Percentiles rank a stretch among this genome's conserved stretches.
Evolutionary conservation across 2,113 vertebrate genomes (phyloP).

Genomic region (Triplophysa siluroides): DNA sequence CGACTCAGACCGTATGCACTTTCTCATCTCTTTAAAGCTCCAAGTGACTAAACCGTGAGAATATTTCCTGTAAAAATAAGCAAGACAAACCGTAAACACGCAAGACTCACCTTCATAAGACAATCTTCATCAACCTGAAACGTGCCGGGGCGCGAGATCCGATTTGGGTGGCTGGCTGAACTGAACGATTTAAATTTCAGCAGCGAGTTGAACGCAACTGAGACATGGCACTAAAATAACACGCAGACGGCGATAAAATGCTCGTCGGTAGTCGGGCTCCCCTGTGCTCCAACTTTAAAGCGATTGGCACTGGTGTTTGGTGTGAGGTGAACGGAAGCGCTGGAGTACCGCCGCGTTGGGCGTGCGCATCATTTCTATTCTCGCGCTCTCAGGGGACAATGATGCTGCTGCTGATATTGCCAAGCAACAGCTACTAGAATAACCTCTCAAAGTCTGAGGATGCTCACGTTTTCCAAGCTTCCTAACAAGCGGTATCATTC

Average conservation of each 20-base stretch:
- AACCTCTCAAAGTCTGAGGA: conserved; percentile 18
- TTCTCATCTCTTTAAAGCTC: conserved; percentile 3
- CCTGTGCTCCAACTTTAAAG: conserved; percentile 29
- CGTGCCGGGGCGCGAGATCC: conserved; percentile 17
- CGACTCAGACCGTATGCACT: background rate
- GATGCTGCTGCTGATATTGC: conserved; percentile 51
- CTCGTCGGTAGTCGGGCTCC: background rate
- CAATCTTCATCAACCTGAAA: conserved; percentile 49
- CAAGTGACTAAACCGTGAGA: background rate
- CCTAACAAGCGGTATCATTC: background rate
- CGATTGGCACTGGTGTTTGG: background rate
- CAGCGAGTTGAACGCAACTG: conserved; percentile 19
- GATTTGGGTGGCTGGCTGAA: background rate
- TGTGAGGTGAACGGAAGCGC: background rate
- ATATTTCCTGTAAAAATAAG: background rate
- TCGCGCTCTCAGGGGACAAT: conserved; percentile 49
- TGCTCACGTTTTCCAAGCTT: conserved; percentile 22
- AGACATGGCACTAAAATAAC: conserved; percentile 18
- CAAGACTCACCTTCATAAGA: conserved; percentile 50
- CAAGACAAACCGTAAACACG: background rate
- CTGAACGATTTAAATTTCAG: conserved; percentile 23
- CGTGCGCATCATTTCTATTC: conserved; percentile 51
- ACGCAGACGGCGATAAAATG: background rate
- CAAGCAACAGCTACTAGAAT: conserved; percentile 51
- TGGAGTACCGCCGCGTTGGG: conserved; percentile 11